These are phyloP conservation scores for Drosophila kokeensis DNA, from an alignment of 2,888 invertebrate species.

Conservation along the genomic window DNA sequence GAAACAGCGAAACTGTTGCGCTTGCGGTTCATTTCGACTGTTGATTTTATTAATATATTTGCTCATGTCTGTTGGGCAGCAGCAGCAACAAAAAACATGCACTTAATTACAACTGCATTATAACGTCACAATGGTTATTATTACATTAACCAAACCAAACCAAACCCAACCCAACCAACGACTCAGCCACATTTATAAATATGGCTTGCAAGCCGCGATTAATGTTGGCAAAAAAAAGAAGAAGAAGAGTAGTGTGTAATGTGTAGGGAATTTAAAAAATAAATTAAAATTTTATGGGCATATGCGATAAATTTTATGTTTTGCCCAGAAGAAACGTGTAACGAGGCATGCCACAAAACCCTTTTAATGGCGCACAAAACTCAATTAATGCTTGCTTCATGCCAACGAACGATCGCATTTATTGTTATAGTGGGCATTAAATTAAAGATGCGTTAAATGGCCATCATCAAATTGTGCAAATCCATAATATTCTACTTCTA, in stretches of 20 bases:
- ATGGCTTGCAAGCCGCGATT: conserved; percentile 55
- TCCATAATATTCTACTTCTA: neutral
- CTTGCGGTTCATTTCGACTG: conserved; percentile 38
- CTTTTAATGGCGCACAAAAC: conserved; percentile 51
- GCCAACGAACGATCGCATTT: conserved; percentile 34
- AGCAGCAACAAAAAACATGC: conserved; percentile 32
- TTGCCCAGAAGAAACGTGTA: conserved; percentile 43
- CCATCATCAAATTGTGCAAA: neutral
- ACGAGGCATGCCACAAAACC: conserved; percentile 33
- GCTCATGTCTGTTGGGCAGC: conserved; percentile 40
- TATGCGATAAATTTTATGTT: conserved; percentile 66
- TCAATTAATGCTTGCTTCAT: conserved; percentile 64
- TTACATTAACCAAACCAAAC: conserved; percentile 57
- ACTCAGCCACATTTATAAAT: conserved; percentile 64
- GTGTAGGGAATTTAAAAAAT: conserved; percentile 50
- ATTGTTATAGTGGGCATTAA: conserved; percentile 41
- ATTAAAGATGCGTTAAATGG: conserved; percentile 14
- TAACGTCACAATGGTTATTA: conserved; percentile 71
- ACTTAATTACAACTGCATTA: conserved; percentile 76
- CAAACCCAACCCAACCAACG: conserved; percentile 24
- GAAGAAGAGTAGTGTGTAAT: conserved; percentile 39
- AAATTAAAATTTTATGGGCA: conserved; percentile 72
- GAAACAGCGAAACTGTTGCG: conserved; percentile 55
- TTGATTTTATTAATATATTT: conserved; percentile 70
- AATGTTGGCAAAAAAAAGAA: conserved; percentile 47